Percentiles rank a stretch among this genome's conserved stretches.
Evolutionary conservation across 2,888 invertebrate genomes (phyloP).

Genomic region (Microctonus aethiopoides): DNA sequence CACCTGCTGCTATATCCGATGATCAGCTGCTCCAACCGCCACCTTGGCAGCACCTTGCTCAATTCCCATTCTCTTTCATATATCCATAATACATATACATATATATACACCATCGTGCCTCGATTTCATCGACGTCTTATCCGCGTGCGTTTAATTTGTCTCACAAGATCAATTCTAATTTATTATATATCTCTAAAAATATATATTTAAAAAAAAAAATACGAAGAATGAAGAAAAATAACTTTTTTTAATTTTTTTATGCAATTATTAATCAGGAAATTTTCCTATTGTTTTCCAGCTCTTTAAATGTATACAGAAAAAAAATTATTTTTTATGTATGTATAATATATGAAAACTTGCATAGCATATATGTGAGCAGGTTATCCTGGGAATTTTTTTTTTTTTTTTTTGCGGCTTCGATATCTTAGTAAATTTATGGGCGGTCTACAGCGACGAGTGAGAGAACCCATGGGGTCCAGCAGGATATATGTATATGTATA

Average conservation of each 20-base stretch:
- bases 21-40: slow-evolving; percentile 66
- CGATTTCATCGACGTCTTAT: slow-evolving; percentile 25
- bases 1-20: slow-evolving; percentile 65
- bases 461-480: background rate
- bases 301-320: too few species aligned
- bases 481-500: too few species aligned
- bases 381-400: background rate
- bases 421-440: background rate
- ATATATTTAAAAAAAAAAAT: background rate
- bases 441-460: background rate
- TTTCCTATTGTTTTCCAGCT: background rate
- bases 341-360: too few species aligned
- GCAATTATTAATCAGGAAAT: background rate
- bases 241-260: background rate
- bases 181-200: background rate
- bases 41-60: slow-evolving; percentile 65
- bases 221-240: background rate
- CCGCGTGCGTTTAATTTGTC: slow-evolving; percentile 29
- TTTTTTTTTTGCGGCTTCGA: background rate
- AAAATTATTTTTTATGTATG: too few species aligned
- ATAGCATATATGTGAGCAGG: background rate
- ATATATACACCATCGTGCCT: slow-evolving; percentile 9
- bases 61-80: slow-evolving; percentile 44
- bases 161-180: background rate
- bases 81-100: slow-evolving; percentile 23